Evolutionary conservation across 2,797 vertebrate genomes (phyloP).

Genomic region (Nyctalus aviator): DNA sequence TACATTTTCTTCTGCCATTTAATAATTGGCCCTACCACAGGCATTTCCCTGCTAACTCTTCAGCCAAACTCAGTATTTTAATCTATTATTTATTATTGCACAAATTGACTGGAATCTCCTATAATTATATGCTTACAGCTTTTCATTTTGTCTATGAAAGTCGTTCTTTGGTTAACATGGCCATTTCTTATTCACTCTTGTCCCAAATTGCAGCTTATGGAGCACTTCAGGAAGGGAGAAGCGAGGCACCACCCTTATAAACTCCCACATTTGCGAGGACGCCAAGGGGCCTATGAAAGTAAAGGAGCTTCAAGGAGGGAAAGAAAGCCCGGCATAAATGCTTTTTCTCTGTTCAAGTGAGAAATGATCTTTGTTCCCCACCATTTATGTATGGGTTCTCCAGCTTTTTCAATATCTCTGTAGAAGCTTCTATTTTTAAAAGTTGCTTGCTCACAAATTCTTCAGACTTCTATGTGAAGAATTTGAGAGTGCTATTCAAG

Average conservation of each 20-base stretch:
- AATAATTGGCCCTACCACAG: not conserved
- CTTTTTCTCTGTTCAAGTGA: not conserved
- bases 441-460: not conserved
- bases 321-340: not conserved
- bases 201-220: not conserved
- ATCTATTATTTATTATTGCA: not conserved
- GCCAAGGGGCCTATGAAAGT: not conserved
- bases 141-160: constrained; percentile 3
- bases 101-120: not conserved
- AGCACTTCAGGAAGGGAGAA: not conserved
- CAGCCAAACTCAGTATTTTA: constrained; percentile 30
- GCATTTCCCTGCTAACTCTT: not conserved
- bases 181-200: not conserved
- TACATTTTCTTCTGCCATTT: not conserved
- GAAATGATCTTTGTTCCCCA: not conserved
- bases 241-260: not conserved
- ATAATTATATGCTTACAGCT: not conserved
- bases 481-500: not conserved
- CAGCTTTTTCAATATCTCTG: not conserved
- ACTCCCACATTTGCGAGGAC: not conserved
- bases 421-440: constrained; percentile 28
- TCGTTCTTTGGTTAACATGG: not conserved
- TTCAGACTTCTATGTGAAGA: not conserved
- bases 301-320: not conserved
- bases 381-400: not conserved